Base-by-base conservation (phyloP, 2,113 vertebrate genomes). In the Zosterops hypoxanthus region DNA sequence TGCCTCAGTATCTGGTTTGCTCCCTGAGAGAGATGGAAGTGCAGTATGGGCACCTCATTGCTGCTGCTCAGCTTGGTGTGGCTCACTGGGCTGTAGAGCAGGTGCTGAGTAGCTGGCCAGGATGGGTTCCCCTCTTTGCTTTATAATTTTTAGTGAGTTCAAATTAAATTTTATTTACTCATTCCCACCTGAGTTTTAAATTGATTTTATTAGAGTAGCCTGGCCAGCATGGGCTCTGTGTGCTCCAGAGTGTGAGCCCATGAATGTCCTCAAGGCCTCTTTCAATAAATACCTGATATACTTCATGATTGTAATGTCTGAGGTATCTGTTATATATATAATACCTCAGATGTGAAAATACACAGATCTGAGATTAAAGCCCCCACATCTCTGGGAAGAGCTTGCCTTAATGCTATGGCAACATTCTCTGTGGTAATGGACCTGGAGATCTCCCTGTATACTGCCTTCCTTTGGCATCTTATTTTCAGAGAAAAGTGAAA, bases 41-140 rank as follows among this genome's bases (percentile, higher is more conserved):
- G 7, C 21, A 3, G 8, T 11, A 7, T 14, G 73, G 36, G 55
- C 60, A 28, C 17, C 13, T 29, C 28, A 8, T 24, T 9, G 28
- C 23, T 72, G 52, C 29, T 63, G 28, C 41, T 34, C 22, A 69
- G 4, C 39, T 44, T 25, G 11, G 8, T 11, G 36, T 55, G 8
- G 3, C 46, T 60, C 0, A 0, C 3, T 55, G 56, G 55, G 71
- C 52, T 55, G 9, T 53, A n/a, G 64, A 24, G 42, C 60, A 52
- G 23, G 12, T 21, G 28, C 33, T 36, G n/a, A 23, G 46, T 11
- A 10, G 18, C 44, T 4, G 1, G 24, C 22, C 57, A 36, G 23
- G 14, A 36, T 25, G 23, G n/a, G 57, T 34, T 36, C n/a, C n/a
- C 57, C 6, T 9, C n/a, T 36, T 59, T 36, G 23, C 57, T 59